Base-by-base conservation (phyloP, 2,888 invertebrate species). In the Cataglyphis livida region DNA sequence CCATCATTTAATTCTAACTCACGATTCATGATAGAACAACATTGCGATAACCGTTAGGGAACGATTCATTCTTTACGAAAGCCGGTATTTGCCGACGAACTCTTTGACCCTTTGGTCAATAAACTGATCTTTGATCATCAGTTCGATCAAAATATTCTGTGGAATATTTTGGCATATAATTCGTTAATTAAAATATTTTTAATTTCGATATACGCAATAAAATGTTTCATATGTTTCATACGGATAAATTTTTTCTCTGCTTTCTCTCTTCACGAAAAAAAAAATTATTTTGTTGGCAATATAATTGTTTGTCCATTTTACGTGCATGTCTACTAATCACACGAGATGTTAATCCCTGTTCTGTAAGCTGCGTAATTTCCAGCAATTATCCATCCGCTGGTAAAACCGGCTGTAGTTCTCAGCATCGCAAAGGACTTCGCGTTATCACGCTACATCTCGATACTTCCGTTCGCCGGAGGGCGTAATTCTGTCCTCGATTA, bases 301-400 rank as follows among this genome's bases (percentile, higher is more conserved):
- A 44, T 48, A 65, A 76, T 41, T 41, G 18, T 79, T 61, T 35
- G 18, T 70, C 6, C 38, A 7, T 18, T 59, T 79, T 25, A 61
- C 51, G 12, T 35, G 18, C 44, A 44, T 54, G n/a, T 21, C 12
- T 18, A 59, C 70, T 32, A 25, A 59, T 44, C 59, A 61, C 48
- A 61, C 35, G 35, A 71, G 71, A 79, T 61, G 59, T 25, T 59
- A 61, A 71, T 70, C 32, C 92, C 93, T 93, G 92, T 92, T 92
- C 90, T 86, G 89, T 89, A 90, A 90, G 84, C 89, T 85, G 89
- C 89, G 85, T n/a, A 51, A 51, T 2, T 88, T 87, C 87, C 84
- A 87, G 87, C 91, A 91, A 92, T 92, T 92, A 93, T 92, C 92
- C 91, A 89, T 91, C 90, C 92, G 93, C 92, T 91, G 92, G 93